Evolutionary conservation across 2,888 invertebrate genomes (phyloP).

Genomic region (Lasius platythorax): DNA sequence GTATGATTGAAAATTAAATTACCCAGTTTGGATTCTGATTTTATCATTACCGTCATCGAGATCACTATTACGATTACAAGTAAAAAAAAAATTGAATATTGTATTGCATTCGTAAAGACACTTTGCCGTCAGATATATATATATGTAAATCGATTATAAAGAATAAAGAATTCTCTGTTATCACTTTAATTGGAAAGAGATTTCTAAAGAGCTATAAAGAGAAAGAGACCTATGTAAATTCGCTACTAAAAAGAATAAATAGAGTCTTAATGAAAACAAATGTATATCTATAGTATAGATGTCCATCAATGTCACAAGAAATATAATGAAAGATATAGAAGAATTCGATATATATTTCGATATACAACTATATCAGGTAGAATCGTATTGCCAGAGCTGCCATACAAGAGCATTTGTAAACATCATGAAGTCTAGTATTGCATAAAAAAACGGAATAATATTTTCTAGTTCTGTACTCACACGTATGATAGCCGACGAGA

Average conservation of each 20-base stretch:
- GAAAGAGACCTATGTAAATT: slow-evolving; percentile 50
- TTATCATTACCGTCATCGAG: slow-evolving; percentile 29
- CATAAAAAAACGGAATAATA: slow-evolving; percentile 58
- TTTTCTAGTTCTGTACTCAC: slow-evolving; percentile 59
- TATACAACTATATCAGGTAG: slow-evolving; percentile 63
- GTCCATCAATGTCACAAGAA: slow-evolving; percentile 36
- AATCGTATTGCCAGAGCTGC: slow-evolving; percentile 65
- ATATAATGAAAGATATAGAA: slow-evolving; percentile 58
- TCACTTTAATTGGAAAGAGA: slow-evolving; percentile 42
- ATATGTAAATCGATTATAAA: slow-evolving; percentile 20
- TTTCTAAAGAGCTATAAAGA: slow-evolving; percentile 42
- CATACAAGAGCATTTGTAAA: slow-evolving; percentile 65
- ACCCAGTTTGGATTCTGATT: slow-evolving; percentile 46
- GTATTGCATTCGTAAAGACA: slow-evolving; percentile 22
- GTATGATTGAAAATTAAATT: slow-evolving; percentile 61
- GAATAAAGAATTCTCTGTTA: slow-evolving; percentile 34
- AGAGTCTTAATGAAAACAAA: slow-evolving; percentile 39
- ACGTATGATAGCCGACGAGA: slow-evolving; percentile 62
- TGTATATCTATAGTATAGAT: slow-evolving; percentile 37
- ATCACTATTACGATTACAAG: slow-evolving; percentile 35
- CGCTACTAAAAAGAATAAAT: slow-evolving; percentile 46
- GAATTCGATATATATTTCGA: slow-evolving; percentile 44
- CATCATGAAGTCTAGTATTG: slow-evolving; percentile 63
- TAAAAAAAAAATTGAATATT: slow-evolving; percentile 32
- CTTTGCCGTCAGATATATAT: slow-evolving; percentile 1